Evolutionary conservation across 2,797 vertebrate species (phyloP).

Genomic region (Cynopterus sphinx): DNA sequence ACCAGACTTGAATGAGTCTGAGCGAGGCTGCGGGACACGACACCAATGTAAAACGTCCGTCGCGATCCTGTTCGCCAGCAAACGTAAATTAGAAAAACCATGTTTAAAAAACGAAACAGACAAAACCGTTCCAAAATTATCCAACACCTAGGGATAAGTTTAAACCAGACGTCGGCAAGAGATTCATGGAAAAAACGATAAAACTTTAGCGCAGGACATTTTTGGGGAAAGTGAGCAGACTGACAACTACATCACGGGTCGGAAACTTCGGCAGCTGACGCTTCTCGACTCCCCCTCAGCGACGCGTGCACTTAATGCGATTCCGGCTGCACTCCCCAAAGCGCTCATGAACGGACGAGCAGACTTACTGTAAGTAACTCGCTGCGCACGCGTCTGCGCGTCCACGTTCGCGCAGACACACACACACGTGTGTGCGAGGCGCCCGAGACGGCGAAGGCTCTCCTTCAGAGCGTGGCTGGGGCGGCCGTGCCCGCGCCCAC

Average conservation of each 20-base stretch:
- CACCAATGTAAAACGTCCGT: background rate
- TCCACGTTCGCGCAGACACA: background rate
- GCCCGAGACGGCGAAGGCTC: too few species aligned
- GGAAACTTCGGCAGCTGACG: background rate
- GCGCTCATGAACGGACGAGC: background rate
- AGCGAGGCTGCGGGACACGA: background rate
- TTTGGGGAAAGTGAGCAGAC: background rate
- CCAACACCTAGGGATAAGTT: background rate
- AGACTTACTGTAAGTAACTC: background rate
- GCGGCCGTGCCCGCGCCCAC: rapidly evolving
- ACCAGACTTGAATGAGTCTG: background rate
- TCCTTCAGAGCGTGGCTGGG: background rate
- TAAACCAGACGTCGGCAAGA: background rate
- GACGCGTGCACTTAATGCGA: background rate
- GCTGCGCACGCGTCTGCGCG: background rate
- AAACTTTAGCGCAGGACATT: background rate
- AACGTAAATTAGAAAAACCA: background rate
- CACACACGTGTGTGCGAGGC: background rate
- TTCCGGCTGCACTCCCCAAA: background rate
- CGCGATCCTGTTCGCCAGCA: background rate
- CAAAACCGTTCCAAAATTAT: background rate
- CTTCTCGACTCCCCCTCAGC: background rate
- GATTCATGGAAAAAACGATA: background rate
- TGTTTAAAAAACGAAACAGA: background rate
- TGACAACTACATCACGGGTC: background rate